Evolutionary conservation across 2,888 invertebrate genomes (phyloP).

Genomic region (Lasioglossum pauxillum): DNA sequence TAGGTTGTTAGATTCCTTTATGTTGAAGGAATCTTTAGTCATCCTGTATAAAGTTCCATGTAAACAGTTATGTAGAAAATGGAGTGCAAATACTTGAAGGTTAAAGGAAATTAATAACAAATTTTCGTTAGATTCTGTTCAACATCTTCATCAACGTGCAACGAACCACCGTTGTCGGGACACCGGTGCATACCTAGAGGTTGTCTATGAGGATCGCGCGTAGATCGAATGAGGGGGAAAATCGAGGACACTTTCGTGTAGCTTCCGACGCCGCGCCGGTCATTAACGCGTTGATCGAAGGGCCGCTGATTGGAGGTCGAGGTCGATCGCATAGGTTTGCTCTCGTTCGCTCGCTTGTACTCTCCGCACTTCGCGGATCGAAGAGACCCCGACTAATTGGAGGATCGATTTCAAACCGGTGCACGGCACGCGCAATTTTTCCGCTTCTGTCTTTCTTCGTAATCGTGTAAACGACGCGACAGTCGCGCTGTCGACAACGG

Average conservation of each 20-base stretch:
- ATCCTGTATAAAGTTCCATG: too few relatives aligned
- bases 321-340: slow-evolving; percentile 23
- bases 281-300: slow-evolving; percentile 22
- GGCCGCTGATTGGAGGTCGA: slow-evolving; percentile 47
- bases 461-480: not conserved
- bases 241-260: slow-evolving; percentile 49
- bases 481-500: not conserved
- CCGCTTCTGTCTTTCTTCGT: not conserved
- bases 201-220: not conserved
- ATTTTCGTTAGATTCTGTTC: too few relatives aligned
- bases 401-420: not conserved
- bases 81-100: too few relatives aligned
- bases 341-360: too few relatives aligned
- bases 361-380: not conserved
- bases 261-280: slow-evolving; percentile 21
- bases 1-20: too few relatives aligned
- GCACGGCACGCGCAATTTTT: not conserved
- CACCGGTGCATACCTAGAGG: too few relatives aligned
- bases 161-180: too few relatives aligned
- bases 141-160: not conserved
- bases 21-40: too few relatives aligned
- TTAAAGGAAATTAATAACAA: too few relatives aligned
- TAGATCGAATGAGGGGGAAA: not conserved
- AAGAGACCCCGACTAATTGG: not conserved
- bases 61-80: too few relatives aligned